Conservation (phyloP, 2,888 invertebrate genomes). For the Sinohyriopsis cumingii region DNA sequence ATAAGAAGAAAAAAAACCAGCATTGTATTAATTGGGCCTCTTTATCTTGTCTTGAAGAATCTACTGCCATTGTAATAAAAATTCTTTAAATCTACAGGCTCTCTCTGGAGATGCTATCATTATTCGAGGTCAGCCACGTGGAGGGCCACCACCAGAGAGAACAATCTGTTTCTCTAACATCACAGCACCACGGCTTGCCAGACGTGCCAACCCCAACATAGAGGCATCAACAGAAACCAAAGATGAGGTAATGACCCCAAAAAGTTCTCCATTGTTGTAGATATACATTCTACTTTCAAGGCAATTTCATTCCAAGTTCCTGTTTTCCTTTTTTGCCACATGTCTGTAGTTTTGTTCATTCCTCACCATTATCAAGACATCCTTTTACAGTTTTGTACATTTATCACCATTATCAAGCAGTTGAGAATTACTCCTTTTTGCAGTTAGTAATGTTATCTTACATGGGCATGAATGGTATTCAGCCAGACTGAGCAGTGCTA, state of each 20-base stretch:
- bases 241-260: slow-evolving; percentile 68
- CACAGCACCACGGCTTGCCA: slow-evolving; percentile 91
- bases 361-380: too few species aligned
- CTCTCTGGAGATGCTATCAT: slow-evolving; percentile 96
- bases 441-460: too few species aligned
- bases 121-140: slow-evolving; percentile 86
- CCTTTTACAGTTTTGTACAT: too few species aligned
- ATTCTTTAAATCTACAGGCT: slow-evolving; percentile 77
- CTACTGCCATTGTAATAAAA: background rate
- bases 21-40: background rate
- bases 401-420: too few species aligned
- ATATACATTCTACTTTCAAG: too few species aligned
- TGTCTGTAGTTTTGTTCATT: too few species aligned
- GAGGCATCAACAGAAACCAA: slow-evolving; percentile 66
- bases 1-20: background rate
- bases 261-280: background rate
- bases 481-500: too few species aligned
- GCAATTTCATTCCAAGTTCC: too few species aligned
- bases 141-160: slow-evolving; percentile 89
- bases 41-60: background rate
- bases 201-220: slow-evolving; percentile 78
- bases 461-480: too few species aligned
- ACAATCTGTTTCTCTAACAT: slow-evolving; percentile 92
- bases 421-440: too few species aligned
- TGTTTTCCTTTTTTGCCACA: too few species aligned